Conservation (phyloP, 2,888 invertebrate genomes). For the Arge pagana region DNA sequence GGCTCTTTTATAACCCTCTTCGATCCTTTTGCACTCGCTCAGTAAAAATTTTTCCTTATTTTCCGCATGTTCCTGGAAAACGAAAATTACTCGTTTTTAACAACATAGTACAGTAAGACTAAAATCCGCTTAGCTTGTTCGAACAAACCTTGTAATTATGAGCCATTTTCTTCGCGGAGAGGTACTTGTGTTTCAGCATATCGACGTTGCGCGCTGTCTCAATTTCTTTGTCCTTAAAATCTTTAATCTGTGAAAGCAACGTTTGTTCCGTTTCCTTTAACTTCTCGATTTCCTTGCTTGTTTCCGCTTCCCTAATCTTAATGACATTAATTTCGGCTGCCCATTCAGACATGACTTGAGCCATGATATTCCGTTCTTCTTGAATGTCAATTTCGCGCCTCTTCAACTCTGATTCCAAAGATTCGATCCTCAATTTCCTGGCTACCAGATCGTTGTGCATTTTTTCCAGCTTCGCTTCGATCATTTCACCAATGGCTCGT, state of each 20-base stretch:
- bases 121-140: not conserved
- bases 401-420: slow-evolving; percentile 61
- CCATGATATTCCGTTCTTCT: slow-evolving; percentile 59
- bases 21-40: slow-evolving; percentile 68
- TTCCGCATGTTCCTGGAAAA: slow-evolving; percentile 64
- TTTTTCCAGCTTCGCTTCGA: slow-evolving; percentile 53
- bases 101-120: no score
- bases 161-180: slow-evolving; percentile 67
- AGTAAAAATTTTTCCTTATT: slow-evolving; percentile 69
- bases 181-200: slow-evolving; percentile 63
- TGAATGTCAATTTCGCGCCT: slow-evolving; percentile 62
- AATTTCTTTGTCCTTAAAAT: slow-evolving; percentile 49
- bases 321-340: slow-evolving; percentile 47
- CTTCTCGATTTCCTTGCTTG: slow-evolving; percentile 59
- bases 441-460: slow-evolving; percentile 42
- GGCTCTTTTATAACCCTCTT: slow-evolving; percentile 65
- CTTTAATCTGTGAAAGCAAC: slow-evolving; percentile 60
- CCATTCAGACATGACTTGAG: slow-evolving; percentile 51
- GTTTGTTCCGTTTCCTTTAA: slow-evolving; percentile 59
- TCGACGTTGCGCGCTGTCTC: slow-evolving; percentile 40
- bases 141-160: slow-evolving; percentile 65
- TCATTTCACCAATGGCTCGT: slow-evolving; percentile 59
- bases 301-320: slow-evolving; percentile 54
- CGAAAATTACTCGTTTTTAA: slow-evolving; percentile 2
- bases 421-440: slow-evolving; percentile 48